Conservation (phyloP, 2,797 vertebrate species). For the Notamacropus eugenii region DNA sequence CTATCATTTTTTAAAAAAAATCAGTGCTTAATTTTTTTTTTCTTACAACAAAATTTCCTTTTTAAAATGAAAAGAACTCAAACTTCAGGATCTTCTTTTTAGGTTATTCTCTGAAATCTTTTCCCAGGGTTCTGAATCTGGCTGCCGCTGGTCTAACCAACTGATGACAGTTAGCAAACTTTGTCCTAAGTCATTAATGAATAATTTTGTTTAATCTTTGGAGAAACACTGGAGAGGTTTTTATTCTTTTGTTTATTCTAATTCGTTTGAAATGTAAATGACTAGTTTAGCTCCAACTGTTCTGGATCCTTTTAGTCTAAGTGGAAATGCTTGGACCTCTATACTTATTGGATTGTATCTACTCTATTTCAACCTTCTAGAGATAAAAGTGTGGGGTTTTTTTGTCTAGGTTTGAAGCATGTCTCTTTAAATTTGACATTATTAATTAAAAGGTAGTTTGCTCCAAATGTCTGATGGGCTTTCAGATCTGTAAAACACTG, state of each 20-base stretch:
- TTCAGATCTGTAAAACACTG: neutral
- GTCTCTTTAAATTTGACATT: conserved; percentile 59
- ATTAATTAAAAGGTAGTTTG: conserved; percentile 50
- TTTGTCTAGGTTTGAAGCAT: conserved; percentile 30
- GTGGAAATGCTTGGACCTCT: conserved; percentile 50
- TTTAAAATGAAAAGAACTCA: conserved; percentile 14
- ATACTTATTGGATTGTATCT: neutral
- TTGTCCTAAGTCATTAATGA: conserved; percentile 80
- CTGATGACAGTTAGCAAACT: conserved; percentile 75
- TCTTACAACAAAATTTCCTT: conserved; percentile 34
- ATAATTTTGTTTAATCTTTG: conserved; percentile 71
- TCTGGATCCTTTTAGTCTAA: conserved; percentile 61
- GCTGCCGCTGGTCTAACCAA: conserved; percentile 42
- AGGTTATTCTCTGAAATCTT: conserved; percentile 11
- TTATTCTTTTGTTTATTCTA: conserved; percentile 63
- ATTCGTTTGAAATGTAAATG: conserved; percentile 80
- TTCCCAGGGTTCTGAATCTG: conserved; percentile 44
- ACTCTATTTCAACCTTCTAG: neutral
- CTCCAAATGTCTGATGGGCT: conserved; percentile 24
- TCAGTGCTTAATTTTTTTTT: neutral
- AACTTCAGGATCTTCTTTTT: neutral
- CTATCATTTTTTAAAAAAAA: neutral
- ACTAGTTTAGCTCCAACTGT: conserved; percentile 52
- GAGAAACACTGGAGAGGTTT: conserved; percentile 57
- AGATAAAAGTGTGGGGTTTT: neutral